phyloP scores from a whole-genome alignment of 2,888 invertebrate species.

The Nemotelus pantherinus region DNA sequence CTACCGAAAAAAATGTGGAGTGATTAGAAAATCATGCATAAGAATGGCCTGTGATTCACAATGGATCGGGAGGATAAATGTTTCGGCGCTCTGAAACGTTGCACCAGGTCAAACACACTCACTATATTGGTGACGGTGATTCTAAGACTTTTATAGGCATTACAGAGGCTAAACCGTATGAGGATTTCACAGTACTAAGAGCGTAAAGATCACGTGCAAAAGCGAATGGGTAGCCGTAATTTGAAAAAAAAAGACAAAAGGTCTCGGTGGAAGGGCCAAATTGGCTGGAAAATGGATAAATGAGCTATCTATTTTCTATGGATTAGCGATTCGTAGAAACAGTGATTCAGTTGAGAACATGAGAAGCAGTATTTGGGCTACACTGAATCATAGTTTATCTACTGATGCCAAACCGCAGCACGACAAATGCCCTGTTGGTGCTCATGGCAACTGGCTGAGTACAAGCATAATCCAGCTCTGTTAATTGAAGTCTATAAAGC shows the following conservation, averaged over 20 bases:
- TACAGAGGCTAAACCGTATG: conserved; percentile 36
- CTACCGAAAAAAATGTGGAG: conserved; percentile 2
- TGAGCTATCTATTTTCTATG: conserved; percentile 34
- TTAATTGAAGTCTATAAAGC: neutral
- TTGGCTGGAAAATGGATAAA: conserved; percentile 38
- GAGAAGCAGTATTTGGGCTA: conserved; percentile 19
- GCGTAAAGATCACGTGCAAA: conserved; percentile 43
- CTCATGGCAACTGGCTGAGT: conserved; percentile 38
- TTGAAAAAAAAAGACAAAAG: conserved; percentile 6
- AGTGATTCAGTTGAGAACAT: conserved; percentile 32
- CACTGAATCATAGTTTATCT: conserved; percentile 16
- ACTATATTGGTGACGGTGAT: neutral
- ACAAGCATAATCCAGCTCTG: conserved; percentile 5
- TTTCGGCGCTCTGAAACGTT: neutral
- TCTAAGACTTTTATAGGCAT: conserved; percentile 24
- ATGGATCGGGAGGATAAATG: neutral
- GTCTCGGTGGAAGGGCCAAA: conserved; percentile 12
- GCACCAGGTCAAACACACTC: neutral
- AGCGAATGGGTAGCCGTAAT: conserved; percentile 22
- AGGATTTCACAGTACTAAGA: conserved; percentile 36
- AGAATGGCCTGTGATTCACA: neutral
- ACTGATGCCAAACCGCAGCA: conserved; percentile 37
- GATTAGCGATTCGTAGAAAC: conserved; percentile 34
- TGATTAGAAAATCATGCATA: neutral
- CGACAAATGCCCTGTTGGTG: conserved; percentile 18